Evolutionary conservation across 2,113 vertebrate species (phyloP), one percentile per base, ranked within the genome.

Genomic region (Hepsetus odoe): DNA sequence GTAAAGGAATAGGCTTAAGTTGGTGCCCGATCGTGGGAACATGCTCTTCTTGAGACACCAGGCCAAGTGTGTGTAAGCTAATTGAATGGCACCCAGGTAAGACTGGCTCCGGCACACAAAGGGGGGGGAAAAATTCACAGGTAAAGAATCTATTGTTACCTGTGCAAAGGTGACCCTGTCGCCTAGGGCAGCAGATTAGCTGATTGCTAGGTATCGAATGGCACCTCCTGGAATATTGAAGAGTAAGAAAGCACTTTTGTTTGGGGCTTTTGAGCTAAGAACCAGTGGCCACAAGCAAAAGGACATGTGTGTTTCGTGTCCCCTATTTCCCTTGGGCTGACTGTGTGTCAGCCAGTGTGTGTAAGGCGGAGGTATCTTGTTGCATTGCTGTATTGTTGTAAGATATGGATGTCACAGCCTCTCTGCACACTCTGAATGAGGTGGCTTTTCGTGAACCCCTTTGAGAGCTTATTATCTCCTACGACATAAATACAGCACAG

Each of bases 201-300:
- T 92, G 93, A 93, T 94, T 94, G 90, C 91, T 88, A 85, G 93
- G 92, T 94, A 93, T 94, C 93, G 71, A 87, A 90, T 94, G 80
- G 88, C 92, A 85, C 89, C 92, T 93, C 90, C 90, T 94, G 90
- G 89, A 93, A 93, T 93, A 93, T 92, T 94, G 89, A 92, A 92
- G 90, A 91, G 89, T 88, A 85, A 91, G 91, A 92, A 92, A 92
- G 92, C 80, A 59, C 90, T 89, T 92, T 94, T 93, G 92, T 92
- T 90, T 89, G 87, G 88, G 59, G 28, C 77, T 82, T 79, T 78
- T 82, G 42, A 82, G 78, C 74, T 74, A 77, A 77, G 71, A 82
- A 77, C 59, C 74, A 65, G 22, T 82, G 78, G 80, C 70, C 59
- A 65, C 67, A 82, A 69, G 64, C 71, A 74, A 77, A 85, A 40